Conservation (phyloP, 2,113 vertebrate species). For the Athene noctua region DNA sequence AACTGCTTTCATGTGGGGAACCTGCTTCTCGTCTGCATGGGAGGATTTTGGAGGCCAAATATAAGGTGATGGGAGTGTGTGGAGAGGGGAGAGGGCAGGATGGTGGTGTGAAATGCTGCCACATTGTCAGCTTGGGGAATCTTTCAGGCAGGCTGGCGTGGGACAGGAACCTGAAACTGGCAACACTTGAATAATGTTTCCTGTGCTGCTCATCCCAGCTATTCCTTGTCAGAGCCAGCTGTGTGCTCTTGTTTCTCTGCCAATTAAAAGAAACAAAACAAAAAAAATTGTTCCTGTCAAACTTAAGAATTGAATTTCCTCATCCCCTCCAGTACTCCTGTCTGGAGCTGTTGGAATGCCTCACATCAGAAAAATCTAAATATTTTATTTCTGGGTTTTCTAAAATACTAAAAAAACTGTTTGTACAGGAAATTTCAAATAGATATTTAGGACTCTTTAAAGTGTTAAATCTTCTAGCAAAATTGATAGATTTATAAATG, state of each 20-base stretch:
- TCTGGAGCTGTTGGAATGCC: slow-evolving; percentile 23
- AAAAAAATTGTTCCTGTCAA: neutral
- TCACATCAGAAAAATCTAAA: slow-evolving; percentile 16
- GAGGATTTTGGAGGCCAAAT: neutral
- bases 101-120: neutral
- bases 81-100: neutral
- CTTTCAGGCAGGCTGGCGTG: neutral
- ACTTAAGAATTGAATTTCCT: slow-evolving; percentile 32
- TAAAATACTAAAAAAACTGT: neutral
- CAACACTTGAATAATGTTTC: neutral
- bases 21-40: neutral
- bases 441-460: slow-evolving; percentile 20
- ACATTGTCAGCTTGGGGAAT: neutral
- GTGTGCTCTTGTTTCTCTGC: slow-evolving; percentile 1
- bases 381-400: neutral
- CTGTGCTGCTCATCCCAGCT: slow-evolving; percentile 4
- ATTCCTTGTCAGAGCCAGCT: neutral
- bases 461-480: slow-evolving; percentile 19
- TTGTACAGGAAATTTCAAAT: slow-evolving; percentile 20
- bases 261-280: slow-evolving; percentile 29
- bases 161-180: neutral
- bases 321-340: neutral
- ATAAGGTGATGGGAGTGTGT: neutral
- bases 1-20: neutral
- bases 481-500: slow-evolving; percentile 20